Conservation (phyloP, 2,113 vertebrate species). For the Microtus ochrogaster region DNA sequence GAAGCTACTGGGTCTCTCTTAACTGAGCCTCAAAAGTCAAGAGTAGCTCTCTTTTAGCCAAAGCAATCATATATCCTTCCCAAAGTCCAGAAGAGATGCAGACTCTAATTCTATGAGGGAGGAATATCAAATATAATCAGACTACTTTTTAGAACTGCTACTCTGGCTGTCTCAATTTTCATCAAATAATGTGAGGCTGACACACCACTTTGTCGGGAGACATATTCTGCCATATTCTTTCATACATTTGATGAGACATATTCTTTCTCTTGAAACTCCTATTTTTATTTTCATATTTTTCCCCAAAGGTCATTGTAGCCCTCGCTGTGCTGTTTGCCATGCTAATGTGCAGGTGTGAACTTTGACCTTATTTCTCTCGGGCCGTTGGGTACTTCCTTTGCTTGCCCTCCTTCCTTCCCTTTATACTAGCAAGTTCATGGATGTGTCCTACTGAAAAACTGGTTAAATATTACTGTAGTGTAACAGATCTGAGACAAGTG, state of each 20-base stretch:
- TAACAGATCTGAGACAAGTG: background rate
- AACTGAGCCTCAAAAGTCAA: background rate
- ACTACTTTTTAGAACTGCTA: background rate
- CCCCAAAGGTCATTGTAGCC: background rate
- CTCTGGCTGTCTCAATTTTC: background rate
- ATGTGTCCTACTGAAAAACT: constrained; percentile 45
- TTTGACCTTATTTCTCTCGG: background rate
- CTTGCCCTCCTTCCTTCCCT: background rate
- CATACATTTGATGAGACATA: too few relatives aligned
- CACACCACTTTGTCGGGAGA: background rate
- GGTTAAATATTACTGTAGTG: background rate
- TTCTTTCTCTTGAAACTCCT: background rate
- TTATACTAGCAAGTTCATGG: constrained; percentile 26
- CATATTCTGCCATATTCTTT: background rate
- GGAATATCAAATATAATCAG: background rate
- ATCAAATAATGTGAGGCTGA: background rate
- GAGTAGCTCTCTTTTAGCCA: background rate
- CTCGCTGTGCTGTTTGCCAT: background rate
- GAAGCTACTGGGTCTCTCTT: background rate
- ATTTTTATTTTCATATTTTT: background rate
- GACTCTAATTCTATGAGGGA: background rate
- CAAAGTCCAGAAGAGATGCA: background rate
- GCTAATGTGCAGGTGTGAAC: background rate
- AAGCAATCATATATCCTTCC: background rate
- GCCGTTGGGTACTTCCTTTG: background rate